Conservation (phyloP, 2,113 vertebrate species). For the Halcyon malimbica region DNA sequence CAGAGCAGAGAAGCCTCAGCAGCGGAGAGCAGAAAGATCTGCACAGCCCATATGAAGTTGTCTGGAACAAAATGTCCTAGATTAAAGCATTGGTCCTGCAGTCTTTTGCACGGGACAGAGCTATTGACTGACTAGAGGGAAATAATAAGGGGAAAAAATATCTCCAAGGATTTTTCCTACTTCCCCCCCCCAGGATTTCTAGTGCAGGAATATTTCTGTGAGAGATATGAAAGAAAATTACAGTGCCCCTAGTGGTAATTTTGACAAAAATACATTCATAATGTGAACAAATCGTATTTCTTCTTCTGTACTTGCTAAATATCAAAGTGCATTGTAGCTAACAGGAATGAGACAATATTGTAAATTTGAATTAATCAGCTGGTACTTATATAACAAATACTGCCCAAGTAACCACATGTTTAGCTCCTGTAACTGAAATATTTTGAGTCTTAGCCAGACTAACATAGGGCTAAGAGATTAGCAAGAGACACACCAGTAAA, state of each 20-base stretch:
- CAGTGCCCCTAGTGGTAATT: not conserved
- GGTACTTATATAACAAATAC: not conserved
- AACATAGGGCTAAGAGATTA: not conserved
- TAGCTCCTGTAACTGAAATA: not conserved
- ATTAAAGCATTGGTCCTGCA: not conserved
- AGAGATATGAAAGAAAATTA: not conserved
- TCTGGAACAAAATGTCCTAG: not conserved
- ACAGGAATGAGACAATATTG: not conserved
- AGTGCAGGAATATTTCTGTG: not conserved
- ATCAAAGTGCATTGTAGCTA: not conserved
- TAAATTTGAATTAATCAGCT: not conserved
- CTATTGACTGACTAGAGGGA: not conserved
- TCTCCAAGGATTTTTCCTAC: not conserved
- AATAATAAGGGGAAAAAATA: not conserved
- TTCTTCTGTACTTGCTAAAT: not conserved
- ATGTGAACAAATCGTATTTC: not conserved
- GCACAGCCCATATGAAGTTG: not conserved
- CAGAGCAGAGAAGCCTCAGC: not conserved
- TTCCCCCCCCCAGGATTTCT: not conserved
- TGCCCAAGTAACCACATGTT: not conserved
- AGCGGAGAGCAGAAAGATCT: not conserved
- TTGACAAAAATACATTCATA: not conserved
- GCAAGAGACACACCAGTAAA: not conserved
- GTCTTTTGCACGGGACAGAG: not conserved
- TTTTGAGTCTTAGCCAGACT: not conserved